Evolutionary conservation across 2,888 invertebrate species (phyloP).

Genomic region (Thymelicus sylvestris): DNA sequence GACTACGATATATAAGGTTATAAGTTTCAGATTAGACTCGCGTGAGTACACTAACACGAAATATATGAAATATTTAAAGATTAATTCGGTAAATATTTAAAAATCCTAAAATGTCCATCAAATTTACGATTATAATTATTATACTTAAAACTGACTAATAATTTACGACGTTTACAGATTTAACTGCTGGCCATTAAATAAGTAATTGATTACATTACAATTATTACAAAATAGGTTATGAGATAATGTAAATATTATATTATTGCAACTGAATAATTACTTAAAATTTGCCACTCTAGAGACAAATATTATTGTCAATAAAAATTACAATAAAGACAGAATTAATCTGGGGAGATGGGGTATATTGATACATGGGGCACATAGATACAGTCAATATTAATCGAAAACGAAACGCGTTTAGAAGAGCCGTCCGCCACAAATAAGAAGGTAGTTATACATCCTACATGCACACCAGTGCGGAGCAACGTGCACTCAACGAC

Average conservation of each 20-base stretch:
- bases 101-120: conserved; percentile 35
- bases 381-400: no score
- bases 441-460: no score
- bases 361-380: no score
- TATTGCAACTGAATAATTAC: conserved; percentile 7
- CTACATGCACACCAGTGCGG: no score
- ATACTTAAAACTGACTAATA: conserved; percentile 52
- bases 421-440: no score
- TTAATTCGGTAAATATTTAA: conserved; percentile 59
- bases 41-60: conserved; percentile 26
- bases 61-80: conserved; percentile 38
- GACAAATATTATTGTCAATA: conserved; percentile 1
- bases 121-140: conserved; percentile 41
- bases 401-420: no score
- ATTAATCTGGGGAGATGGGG: no score
- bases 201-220: conserved; percentile 16
- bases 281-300: conserved; percentile 23
- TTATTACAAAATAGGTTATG: conserved; percentile 25
- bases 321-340: conserved; percentile 1
- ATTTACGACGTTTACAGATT: conserved; percentile 55
- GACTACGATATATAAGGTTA: conserved; percentile 17
- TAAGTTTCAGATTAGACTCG: conserved; percentile 1
- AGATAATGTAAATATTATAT: conserved; percentile 12
- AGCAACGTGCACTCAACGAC: no score
- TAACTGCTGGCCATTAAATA: conserved; percentile 65